Evolutionary conservation across 2,797 vertebrate genomes (phyloP).

Genomic region (Oryzias dopingdopingensis): DNA sequence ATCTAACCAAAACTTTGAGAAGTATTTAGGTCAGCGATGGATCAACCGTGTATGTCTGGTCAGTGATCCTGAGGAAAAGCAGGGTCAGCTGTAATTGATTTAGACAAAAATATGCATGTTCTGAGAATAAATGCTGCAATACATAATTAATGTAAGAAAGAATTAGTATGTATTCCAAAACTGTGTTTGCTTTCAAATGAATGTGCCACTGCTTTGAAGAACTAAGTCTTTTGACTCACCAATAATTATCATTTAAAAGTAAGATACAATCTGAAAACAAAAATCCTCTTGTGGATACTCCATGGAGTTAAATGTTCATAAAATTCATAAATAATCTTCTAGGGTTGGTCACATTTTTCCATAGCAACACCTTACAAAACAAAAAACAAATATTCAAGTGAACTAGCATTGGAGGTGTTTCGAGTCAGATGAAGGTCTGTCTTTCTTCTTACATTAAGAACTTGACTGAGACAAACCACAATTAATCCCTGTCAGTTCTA

Average conservation of each 20-base stretch:
- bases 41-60: neutral
- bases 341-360: neutral
- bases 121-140: too few species aligned
- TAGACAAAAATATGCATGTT: too few species aligned
- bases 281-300: too few species aligned
- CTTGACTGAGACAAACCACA: slow-evolving; percentile 24
- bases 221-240: too few species aligned
- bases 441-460: slow-evolving; percentile 13
- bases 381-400: neutral
- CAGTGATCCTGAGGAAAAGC: slow-evolving; percentile 44
- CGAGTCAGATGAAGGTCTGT: neutral
- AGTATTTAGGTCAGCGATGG: slow-evolving; percentile 1
- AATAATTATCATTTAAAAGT: too few species aligned
- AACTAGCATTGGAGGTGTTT: neutral
- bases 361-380: neutral
- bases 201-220: too few species aligned
- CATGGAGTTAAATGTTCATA: too few species aligned
- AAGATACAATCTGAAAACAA: too few species aligned
- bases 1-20: slow-evolving; percentile 9
- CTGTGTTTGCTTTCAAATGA: too few species aligned
- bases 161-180: too few species aligned
- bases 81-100: slow-evolving; percentile 23
- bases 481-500: slow-evolving; percentile 36
- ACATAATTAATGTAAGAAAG: too few species aligned
- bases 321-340: too few species aligned